Conservation (phyloP, 1,140 invertebrate genomes). For the Planococcus citri region DNA sequence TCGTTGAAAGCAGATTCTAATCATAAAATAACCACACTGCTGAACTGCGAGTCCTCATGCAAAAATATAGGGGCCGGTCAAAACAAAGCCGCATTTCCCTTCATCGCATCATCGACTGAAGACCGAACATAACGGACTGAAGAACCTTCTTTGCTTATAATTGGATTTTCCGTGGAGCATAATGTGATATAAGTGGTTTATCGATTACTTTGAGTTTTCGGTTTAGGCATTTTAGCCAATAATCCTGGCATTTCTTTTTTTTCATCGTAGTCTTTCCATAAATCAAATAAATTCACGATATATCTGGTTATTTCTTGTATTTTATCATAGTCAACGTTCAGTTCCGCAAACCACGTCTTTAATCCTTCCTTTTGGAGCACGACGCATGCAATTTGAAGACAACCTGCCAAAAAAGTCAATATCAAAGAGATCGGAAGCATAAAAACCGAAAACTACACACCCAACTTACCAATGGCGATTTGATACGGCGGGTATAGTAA, state of each 20-base stretch:
- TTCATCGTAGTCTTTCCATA: slow-evolving; percentile 97
- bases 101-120: too few species aligned
- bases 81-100: too few species aligned
- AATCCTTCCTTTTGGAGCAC: slow-evolving; percentile 81
- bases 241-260: slow-evolving; percentile 90
- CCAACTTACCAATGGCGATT: slow-evolving; percentile 82
- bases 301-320: slow-evolving; percentile 92
- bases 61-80: too few species aligned
- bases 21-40: too few species aligned
- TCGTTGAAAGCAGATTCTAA: too few species aligned
- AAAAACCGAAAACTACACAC: too few species aligned
- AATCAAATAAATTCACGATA: slow-evolving; percentile 86
- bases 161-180: too few species aligned
- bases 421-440: too few species aligned
- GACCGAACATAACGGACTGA: too few species aligned
- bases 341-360: slow-evolving; percentile 96
- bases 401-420: slow-evolving; percentile 50
- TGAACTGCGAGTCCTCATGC: too few species aligned
- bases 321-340: slow-evolving; percentile 96
- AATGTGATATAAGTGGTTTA: too few species aligned
- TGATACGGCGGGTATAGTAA: slow-evolving; percentile 95
- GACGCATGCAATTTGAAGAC: slow-evolving; percentile 91
- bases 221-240: slow-evolving; percentile 91
- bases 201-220: slow-evolving; percentile 44
- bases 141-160: too few species aligned